phyloP scores from a whole-genome alignment of 1,140 invertebrate genomes.

The Argopecten irradians region DNA sequence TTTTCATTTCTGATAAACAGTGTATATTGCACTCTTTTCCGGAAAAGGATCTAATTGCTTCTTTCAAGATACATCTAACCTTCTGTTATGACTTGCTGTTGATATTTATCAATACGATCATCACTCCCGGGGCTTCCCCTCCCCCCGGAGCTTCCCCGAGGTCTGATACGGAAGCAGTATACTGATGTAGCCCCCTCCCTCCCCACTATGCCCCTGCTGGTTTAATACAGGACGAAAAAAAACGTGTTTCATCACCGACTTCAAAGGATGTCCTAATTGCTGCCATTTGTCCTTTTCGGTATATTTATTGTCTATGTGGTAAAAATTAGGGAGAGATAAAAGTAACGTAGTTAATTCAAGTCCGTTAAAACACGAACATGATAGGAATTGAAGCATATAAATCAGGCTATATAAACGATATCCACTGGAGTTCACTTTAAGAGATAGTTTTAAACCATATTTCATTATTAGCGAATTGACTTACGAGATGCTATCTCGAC shows the following conservation, averaged over 20 bases:
- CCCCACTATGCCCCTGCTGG: background rate
- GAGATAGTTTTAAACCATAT: background rate
- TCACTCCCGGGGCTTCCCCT: background rate
- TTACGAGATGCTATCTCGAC: background rate
- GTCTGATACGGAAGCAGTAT: background rate
- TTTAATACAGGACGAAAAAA: background rate
- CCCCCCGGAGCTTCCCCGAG: background rate
- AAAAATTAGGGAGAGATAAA: background rate
- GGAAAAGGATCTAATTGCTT: background rate
- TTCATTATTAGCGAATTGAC: background rate
- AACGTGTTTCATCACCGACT: background rate
- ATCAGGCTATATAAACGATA: background rate
- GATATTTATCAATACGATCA: background rate
- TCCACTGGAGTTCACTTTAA: background rate
- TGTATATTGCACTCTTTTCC: background rate
- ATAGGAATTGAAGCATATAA: background rate
- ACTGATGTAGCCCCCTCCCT: background rate
- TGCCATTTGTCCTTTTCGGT: background rate
- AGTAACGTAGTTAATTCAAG: background rate
- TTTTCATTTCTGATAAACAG: conserved; percentile 10
- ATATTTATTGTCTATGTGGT: background rate
- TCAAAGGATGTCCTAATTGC: background rate
- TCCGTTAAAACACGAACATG: background rate
- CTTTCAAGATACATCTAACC: background rate
- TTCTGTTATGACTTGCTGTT: background rate